Evolutionary conservation across 2,888 invertebrate genomes (phyloP).

Genomic region (Cynaeus angustus): DNA sequence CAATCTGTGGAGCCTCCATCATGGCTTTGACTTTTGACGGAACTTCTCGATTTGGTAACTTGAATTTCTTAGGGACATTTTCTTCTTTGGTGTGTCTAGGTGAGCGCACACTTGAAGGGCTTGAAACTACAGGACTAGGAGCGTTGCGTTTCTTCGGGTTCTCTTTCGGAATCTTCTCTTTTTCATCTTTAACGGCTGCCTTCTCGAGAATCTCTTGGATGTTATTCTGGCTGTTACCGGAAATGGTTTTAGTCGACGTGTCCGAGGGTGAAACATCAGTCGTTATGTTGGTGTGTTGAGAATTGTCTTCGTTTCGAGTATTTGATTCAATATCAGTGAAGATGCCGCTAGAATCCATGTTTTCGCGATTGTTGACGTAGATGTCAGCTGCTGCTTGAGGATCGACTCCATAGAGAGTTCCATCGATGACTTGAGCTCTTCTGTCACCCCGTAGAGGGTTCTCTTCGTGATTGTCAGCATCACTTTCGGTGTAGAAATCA

Average conservation of each 20-base stretch:
- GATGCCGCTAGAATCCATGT: constrained; percentile 93
- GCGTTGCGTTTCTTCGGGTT: constrained; percentile 64
- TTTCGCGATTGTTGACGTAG: constrained; percentile 76
- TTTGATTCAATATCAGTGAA: constrained; percentile 91
- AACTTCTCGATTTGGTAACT: constrained; percentile 86
- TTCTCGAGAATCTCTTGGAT: constrained; percentile 57
- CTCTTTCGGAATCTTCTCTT: constrained; percentile 35
- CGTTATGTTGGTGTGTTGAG: constrained; percentile 54
- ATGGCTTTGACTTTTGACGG: constrained; percentile 85
- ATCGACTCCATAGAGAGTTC: constrained; percentile 87
- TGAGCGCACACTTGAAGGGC: constrained; percentile 64
- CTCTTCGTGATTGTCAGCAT: constrained; percentile 89
- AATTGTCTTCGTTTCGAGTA: constrained; percentile 71
- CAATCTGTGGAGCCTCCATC: constrained; percentile 75
- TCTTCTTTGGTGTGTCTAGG: constrained; percentile 70
- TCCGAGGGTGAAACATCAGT: constrained; percentile 78
- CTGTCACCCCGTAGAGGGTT: constrained; percentile 81
- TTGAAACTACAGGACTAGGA: constrained; percentile 64
- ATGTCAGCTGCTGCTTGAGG: constrained; percentile 73
- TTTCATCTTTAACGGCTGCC: constrained; percentile 42
- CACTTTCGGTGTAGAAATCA: constrained; percentile 92
- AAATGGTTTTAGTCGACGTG: constrained; percentile 74
- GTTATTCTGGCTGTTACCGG: constrained; percentile 73
- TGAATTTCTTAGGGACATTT: constrained; percentile 79
- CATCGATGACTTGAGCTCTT: constrained; percentile 89